A percentile compares a stretch with the other conserved stretches of the same genome.
phyloP scores from a whole-genome alignment of 2,797 vertebrate species.

The Prionace glauca region DNA sequence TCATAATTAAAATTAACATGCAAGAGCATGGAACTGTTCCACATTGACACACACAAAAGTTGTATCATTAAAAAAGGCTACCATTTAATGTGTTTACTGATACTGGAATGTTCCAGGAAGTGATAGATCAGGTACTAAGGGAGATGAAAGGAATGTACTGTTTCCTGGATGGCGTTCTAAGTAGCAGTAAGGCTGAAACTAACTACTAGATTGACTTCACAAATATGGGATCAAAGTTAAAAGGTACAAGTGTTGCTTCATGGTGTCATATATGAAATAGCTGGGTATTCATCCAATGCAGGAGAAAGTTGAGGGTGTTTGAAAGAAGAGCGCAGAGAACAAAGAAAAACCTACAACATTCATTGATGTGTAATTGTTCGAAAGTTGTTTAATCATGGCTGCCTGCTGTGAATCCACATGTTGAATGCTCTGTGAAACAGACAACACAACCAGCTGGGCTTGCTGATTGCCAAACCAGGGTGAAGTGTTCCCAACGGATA shows the following conservation, averaged over 20 bases:
- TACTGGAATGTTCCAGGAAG: background rate
- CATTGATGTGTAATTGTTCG: background rate
- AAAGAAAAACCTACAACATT: background rate
- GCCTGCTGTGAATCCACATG: too few species aligned
- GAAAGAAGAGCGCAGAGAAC: background rate
- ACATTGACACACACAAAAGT: background rate
- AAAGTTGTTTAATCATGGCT: too few species aligned
- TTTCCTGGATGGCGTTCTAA: background rate
- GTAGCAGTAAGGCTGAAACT: background rate
- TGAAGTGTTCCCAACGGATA: background rate
- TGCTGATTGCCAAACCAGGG: background rate
- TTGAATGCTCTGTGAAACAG: too few species aligned
- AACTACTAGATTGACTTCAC: background rate
- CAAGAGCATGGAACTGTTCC: background rate
- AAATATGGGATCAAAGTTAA: background rate
- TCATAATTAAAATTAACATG: background rate
- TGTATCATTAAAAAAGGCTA: background rate
- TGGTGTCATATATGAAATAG: background rate
- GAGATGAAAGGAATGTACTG: background rate
- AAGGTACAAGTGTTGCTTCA: background rate
- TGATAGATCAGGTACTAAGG: background rate
- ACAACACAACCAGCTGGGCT: background rate
- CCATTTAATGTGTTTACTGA: background rate
- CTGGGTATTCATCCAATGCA: background rate
- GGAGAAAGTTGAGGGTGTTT: background rate